Evolutionary conservation across 2,888 invertebrate species (phyloP).

Genomic region (Nemotelus pantherinus): DNA sequence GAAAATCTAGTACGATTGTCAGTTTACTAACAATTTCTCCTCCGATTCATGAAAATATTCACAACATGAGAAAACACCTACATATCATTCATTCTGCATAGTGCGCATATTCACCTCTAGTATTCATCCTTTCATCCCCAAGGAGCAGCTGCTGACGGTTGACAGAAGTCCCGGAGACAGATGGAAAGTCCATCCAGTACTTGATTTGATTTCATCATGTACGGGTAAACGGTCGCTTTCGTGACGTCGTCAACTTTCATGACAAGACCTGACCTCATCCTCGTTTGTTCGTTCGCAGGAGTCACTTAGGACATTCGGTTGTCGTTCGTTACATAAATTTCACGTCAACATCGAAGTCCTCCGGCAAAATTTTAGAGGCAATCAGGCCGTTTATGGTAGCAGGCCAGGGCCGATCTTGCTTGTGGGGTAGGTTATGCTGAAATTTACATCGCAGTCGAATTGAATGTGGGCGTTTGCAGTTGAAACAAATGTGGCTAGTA

Average conservation of each 20-base stretch:
- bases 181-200: slow-evolving; percentile 31
- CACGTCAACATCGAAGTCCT: neutral
- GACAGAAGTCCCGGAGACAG: slow-evolving; percentile 34
- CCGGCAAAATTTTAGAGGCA: neutral
- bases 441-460: neutral
- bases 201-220: slow-evolving; percentile 37
- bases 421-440: neutral
- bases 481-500: slow-evolving; percentile 7
- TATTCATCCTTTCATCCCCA: neutral
- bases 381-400: neutral
- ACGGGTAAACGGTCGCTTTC: slow-evolving; percentile 27
- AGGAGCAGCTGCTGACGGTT: slow-evolving; percentile 22
- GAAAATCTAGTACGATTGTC: slow-evolving; percentile 11
- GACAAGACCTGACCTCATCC: slow-evolving; percentile 22
- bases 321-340: slow-evolving; percentile 36
- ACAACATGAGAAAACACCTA: neutral
- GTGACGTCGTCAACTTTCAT: neutral
- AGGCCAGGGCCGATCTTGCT: neutral
- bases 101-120: slow-evolving; percentile 25
- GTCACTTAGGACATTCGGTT: neutral
- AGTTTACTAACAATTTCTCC: neutral
- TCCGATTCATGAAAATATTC: neutral
- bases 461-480: neutral
- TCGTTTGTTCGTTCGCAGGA: neutral
- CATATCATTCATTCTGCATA: neutral